Percentiles rank a stretch among this genome's conserved stretches.
Conservation (phyloP, 2,797 vertebrate species). For the Neoniphon sammara region DNA sequence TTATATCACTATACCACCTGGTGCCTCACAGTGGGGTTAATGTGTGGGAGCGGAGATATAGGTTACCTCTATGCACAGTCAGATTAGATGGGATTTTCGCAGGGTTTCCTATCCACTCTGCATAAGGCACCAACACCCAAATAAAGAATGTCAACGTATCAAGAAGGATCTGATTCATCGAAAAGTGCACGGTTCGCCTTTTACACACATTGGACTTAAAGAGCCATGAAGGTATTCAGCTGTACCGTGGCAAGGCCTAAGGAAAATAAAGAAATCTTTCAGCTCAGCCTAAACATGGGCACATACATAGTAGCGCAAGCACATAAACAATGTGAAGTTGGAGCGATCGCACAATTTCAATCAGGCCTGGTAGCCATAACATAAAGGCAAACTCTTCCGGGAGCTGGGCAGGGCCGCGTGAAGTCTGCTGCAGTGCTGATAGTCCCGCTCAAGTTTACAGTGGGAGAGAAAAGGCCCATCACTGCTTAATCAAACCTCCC, state of each 20-base stretch:
- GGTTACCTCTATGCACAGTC: slow-evolving; percentile 52
- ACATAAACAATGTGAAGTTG: slow-evolving; percentile 74
- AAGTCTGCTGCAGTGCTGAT: slow-evolving; percentile 26
- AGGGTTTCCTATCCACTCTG: slow-evolving; percentile 48
- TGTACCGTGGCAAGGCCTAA: slow-evolving; percentile 45
- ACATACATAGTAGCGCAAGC: slow-evolving; percentile 60
- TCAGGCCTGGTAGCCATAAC: slow-evolving; percentile 73
- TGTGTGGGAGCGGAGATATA: slow-evolving; percentile 33
- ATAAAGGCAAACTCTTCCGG: slow-evolving; percentile 64
- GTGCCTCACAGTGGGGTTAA: slow-evolving; percentile 19
- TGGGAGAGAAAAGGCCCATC: not conserved
- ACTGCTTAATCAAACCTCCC: slow-evolving; percentile 23
- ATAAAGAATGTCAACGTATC: slow-evolving; percentile 61
- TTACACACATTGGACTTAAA: slow-evolving; percentile 28
- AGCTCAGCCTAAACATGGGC: slow-evolving; percentile 72
- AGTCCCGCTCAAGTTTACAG: slow-evolving; percentile 42
- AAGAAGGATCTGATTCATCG: slow-evolving; percentile 25
- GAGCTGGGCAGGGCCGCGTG: slow-evolving; percentile 39
- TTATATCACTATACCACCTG: slow-evolving; percentile 64
- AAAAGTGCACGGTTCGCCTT: slow-evolving; percentile 8
- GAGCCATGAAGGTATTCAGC: slow-evolving; percentile 57
- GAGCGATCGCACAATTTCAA: slow-evolving; percentile 61
- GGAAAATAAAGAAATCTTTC: slow-evolving; percentile 78
- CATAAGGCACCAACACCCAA: slow-evolving; percentile 51
- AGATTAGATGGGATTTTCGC: slow-evolving; percentile 62